Conservation (phyloP, 2,113 vertebrate species). For the Rhadina sibilatrix region DNA sequence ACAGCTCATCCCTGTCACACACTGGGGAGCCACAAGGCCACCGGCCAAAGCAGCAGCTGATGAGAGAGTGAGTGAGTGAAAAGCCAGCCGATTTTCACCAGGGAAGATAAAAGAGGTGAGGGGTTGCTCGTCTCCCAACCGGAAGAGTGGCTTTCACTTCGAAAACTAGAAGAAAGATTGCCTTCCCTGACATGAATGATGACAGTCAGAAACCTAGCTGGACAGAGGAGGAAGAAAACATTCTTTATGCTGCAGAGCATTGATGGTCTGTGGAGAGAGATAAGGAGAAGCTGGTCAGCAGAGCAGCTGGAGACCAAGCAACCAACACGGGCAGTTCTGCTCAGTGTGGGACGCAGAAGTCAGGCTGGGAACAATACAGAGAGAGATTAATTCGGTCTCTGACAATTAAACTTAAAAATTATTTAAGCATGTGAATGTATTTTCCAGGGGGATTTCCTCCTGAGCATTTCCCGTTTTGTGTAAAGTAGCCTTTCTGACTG, state of each 20-base stretch:
- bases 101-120: not conserved
- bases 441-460: not conserved
- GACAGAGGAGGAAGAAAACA: not conserved
- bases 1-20: not conserved
- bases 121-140: not conserved
- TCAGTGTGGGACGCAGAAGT: rapidly evolving
- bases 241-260: not conserved
- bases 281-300: not conserved
- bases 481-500: not conserved
- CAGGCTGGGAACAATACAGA: not conserved
- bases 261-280: not conserved
- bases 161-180: not conserved
- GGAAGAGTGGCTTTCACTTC: not conserved
- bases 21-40: rapidly evolving
- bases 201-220: not conserved
- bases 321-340: not conserved
- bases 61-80: not conserved
- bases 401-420: not conserved
- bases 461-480: rapidly evolving
- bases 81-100: not conserved
- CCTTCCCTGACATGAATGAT: not conserved
- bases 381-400: not conserved
- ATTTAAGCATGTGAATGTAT: not conserved
- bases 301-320: not conserved
- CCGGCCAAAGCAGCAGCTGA: not conserved